Evolutionary conservation across 2,888 invertebrate species (phyloP).

Genomic region (Thysanoteuthis rhombus): DNA sequence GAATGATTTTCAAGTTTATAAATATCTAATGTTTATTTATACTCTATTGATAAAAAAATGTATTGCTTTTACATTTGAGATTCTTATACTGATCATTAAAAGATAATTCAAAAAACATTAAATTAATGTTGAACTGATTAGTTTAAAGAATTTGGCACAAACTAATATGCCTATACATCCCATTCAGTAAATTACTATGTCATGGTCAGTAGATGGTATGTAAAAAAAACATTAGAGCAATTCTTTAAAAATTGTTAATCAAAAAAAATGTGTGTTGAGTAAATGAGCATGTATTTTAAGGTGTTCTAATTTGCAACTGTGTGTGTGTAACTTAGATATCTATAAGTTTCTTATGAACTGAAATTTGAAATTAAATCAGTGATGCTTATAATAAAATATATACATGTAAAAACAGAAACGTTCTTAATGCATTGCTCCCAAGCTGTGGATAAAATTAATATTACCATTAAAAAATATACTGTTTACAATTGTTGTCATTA

Average conservation of each 20-base stretch:
- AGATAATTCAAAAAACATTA: background rate
- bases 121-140: background rate
- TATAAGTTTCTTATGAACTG: background rate
- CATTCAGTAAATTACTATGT: background rate
- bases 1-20: background rate
- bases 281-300: constrained; percentile 12
- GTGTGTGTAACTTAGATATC: background rate
- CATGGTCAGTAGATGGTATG: constrained; percentile 12
- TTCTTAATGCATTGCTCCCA: background rate
- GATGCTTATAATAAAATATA: background rate
- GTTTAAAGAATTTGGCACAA: background rate
- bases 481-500: background rate
- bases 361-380: background rate
- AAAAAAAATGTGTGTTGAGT: background rate
- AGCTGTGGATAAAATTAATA: background rate
- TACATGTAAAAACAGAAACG: background rate
- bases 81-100: background rate
- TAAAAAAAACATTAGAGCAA: background rate
- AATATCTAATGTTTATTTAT: background rate
- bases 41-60: background rate
- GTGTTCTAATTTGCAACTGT: background rate
- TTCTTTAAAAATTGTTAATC: background rate
- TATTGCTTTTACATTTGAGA: background rate
- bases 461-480: no score
- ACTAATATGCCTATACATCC: background rate